Evolutionary conservation across 2,113 vertebrate genomes (phyloP).

Genomic region (Poeciliopsis prolifica): DNA sequence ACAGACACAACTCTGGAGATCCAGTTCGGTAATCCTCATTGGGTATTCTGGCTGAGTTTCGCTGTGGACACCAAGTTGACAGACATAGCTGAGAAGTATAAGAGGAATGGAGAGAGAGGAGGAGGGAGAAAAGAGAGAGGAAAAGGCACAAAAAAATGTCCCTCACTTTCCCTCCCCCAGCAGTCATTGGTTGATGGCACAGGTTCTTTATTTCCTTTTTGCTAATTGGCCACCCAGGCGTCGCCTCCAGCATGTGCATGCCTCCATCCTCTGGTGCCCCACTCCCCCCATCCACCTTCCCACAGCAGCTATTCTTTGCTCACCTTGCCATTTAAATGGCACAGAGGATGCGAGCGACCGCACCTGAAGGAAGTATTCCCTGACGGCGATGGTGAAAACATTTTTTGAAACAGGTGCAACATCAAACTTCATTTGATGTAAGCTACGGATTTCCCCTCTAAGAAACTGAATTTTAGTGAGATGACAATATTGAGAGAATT

Average conservation of each 20-base stretch:
- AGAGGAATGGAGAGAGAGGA: conserved; percentile 63
- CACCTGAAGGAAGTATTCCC: conserved; percentile 40
- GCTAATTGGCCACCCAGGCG: conserved; percentile 86
- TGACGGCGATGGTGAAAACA: conserved; percentile 14
- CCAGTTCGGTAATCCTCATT: conserved; percentile 75
- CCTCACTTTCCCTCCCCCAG: conserved; percentile 49
- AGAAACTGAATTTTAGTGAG: not conserved
- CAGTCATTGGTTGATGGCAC: conserved; percentile 73
- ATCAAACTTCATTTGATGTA: not conserved
- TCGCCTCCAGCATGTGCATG: conserved; percentile 74
- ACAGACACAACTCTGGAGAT: conserved; percentile 53
- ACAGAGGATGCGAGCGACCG: conserved; percentile 39
- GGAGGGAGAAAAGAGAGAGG: conserved; percentile 59
- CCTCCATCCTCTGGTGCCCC: conserved; percentile 39
- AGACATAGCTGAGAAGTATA: conserved; percentile 74
- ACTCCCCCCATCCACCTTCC: conserved; percentile 20
- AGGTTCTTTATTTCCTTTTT: conserved; percentile 72
- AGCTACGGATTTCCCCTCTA: not conserved
- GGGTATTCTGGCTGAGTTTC: conserved; percentile 75
- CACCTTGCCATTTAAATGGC: conserved; percentile 65
- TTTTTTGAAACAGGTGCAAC: conserved; percentile 34
- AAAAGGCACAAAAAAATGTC: conserved; percentile 46
- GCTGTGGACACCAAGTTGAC: conserved; percentile 76
- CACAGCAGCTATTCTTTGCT: conserved; percentile 37
- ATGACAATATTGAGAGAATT: not conserved